Evolutionary conservation across 2,888 invertebrate genomes (phyloP).

Genomic region (Drosophila eohydei): DNA sequence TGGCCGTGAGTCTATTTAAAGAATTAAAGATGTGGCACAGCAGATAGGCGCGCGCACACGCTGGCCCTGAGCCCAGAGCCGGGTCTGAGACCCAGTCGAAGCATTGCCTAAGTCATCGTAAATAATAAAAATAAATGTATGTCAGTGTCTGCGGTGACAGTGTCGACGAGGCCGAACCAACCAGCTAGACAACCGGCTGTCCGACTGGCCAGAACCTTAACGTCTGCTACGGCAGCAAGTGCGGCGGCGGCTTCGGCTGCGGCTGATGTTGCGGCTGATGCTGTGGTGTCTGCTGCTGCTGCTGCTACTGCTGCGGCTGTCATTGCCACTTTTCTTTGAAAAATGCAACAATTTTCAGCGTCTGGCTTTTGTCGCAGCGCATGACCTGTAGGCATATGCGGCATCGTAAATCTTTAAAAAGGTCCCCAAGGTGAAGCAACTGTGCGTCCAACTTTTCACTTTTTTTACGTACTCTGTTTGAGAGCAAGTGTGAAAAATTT

Average conservation of each 20-base stretch:
- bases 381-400: conserved; percentile 83
- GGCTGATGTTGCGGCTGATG: conserved; percentile 10
- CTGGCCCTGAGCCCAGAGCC: conserved; percentile 24
- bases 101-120: conserved; percentile 75
- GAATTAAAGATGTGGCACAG: conserved; percentile 75
- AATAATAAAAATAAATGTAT: conserved; percentile 81
- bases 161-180: conserved; percentile 38
- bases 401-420: conserved; percentile 83
- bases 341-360: conserved; percentile 79
- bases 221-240: conserved; percentile 5
- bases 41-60: conserved; percentile 63
- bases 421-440: conserved; percentile 77
- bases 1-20: conserved; percentile 74
- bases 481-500: conserved; percentile 79
- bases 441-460: conserved; percentile 18
- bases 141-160: conserved; percentile 78
- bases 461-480: conserved; percentile 50
- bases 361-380: conserved; percentile 60
- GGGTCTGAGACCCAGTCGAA: conserved; percentile 12
- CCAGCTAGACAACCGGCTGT: conserved; percentile 19
- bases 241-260: conserved; percentile 28
- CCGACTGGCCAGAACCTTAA: conserved; percentile 23
- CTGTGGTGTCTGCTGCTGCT: conserved; percentile 25
- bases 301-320: conserved; percentile 51
- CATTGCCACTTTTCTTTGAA: conserved; percentile 77